phyloP scores from a whole-genome alignment of 2,888 invertebrate genomes.

The Zeuzera pyrina region DNA sequence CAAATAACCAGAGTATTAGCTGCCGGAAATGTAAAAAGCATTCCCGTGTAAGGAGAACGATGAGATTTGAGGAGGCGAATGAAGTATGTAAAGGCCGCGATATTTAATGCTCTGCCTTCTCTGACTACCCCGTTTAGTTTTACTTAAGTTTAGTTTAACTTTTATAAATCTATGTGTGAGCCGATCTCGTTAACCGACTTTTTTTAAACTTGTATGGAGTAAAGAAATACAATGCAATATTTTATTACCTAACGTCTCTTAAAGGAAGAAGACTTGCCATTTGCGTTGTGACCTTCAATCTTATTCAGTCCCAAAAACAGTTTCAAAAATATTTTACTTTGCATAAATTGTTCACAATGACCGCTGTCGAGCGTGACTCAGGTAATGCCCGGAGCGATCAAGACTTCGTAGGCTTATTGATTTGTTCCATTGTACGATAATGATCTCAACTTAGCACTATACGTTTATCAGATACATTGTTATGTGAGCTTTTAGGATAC shows the following conservation, averaged over 20 bases:
- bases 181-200: too few relatives aligned
- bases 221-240: too few relatives aligned
- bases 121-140: too few relatives aligned
- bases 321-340: conserved; percentile 24
- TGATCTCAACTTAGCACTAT: conserved; percentile 32
- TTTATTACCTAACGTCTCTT: not conserved
- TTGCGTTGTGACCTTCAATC: conserved; percentile 23
- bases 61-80: too few relatives aligned
- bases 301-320: conserved; percentile 34
- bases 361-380: conserved; percentile 19
- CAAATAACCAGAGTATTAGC: too few relatives aligned
- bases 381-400: conserved; percentile 8
- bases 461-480: conserved; percentile 20
- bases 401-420: conserved; percentile 31
- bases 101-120: too few relatives aligned
- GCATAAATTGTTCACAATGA: conserved; percentile 29
- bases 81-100: too few relatives aligned
- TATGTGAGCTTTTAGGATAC: conserved; percentile 7
- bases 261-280: not conserved
- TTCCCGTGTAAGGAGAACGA: too few relatives aligned
- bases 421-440: conserved; percentile 44
- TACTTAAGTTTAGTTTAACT: too few relatives aligned
- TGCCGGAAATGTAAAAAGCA: too few relatives aligned
- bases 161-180: too few relatives aligned
- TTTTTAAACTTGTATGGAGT: too few relatives aligned